Evolutionary conservation across 2,113 vertebrate genomes (phyloP).

Genomic region (Epinephelus cyanopodus): DNA sequence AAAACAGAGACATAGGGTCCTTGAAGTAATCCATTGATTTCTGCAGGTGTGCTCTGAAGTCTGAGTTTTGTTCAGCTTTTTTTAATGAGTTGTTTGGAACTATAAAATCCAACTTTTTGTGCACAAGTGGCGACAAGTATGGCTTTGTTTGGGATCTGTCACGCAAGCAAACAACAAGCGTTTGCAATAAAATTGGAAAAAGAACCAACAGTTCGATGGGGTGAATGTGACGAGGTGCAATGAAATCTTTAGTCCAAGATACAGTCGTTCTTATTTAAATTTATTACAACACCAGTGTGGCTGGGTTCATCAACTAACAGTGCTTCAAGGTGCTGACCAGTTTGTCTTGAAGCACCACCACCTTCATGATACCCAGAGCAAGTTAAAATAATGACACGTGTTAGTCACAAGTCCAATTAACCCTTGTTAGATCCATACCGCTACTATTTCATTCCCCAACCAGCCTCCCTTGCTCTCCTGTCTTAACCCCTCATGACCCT

Average conservation of each 20-base stretch:
- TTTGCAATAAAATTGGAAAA: no score
- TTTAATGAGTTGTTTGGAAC: neutral
- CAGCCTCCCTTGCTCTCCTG: neutral
- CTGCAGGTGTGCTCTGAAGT: neutral
- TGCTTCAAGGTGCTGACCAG: neutral
- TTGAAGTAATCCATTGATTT: neutral
- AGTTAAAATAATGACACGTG: neutral
- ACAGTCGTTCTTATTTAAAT: no score
- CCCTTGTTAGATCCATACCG: neutral
- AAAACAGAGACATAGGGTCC: neutral
- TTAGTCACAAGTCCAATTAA: constrained; percentile 10
- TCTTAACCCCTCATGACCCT: constrained; percentile 9
- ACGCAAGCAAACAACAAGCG: no score
- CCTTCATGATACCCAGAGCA: neutral
- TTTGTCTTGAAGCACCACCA: neutral
- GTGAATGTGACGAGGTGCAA: no score
- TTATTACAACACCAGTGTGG: no score
- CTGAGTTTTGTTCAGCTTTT: neutral
- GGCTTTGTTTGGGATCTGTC: neutral
- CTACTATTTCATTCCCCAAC: neutral
- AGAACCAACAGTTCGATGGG: no score
- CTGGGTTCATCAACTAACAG: no score
- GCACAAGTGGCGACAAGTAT: neutral
- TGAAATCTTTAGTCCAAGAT: no score
- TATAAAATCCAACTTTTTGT: neutral